A percentile compares a stretch with the other conserved stretches of the same genome.
These are phyloP conservation scores for Xanthia icteritia DNA, from an alignment of 2,888 invertebrate genomes.

Conservation along the genomic window DNA sequence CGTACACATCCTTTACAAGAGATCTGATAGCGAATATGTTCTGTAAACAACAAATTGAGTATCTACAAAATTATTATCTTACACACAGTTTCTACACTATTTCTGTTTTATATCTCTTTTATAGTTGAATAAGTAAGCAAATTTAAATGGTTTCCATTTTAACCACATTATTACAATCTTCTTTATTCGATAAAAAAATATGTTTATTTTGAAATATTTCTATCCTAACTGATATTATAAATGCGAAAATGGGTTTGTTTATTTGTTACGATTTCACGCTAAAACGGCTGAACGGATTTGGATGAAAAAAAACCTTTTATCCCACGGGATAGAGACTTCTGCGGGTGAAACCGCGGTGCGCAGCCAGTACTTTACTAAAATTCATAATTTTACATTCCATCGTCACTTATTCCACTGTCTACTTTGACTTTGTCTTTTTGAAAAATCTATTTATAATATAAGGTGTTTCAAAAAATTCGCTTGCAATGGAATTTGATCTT, in stretches of 20 bases:
- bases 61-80: neutral
- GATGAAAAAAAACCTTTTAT: too few relatives aligned
- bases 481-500: neutral
- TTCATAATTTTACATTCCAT: neutral
- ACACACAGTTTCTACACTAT: neutral
- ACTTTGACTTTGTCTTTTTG: neutral
- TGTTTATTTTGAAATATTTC: conserved; percentile 1
- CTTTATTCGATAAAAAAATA: neutral
- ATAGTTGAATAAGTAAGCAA: conserved; percentile 12
- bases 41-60: neutral
- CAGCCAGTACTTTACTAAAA: neutral
- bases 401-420: neutral
- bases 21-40: neutral
- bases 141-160: conserved; percentile 22
- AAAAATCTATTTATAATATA: neutral
- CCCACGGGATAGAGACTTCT: too few relatives aligned
- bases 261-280: too few relatives aligned
- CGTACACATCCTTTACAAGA: neutral
- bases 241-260: too few relatives aligned
- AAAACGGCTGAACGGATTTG: too few relatives aligned
- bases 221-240: too few relatives aligned
- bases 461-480: neutral
- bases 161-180: neutral
- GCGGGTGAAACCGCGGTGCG: too few relatives aligned
- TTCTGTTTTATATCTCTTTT: conserved; percentile 16